These are phyloP conservation scores for Diploptera punctata DNA, from an alignment of 2,888 invertebrate species.

Conservation along the genomic window DNA sequence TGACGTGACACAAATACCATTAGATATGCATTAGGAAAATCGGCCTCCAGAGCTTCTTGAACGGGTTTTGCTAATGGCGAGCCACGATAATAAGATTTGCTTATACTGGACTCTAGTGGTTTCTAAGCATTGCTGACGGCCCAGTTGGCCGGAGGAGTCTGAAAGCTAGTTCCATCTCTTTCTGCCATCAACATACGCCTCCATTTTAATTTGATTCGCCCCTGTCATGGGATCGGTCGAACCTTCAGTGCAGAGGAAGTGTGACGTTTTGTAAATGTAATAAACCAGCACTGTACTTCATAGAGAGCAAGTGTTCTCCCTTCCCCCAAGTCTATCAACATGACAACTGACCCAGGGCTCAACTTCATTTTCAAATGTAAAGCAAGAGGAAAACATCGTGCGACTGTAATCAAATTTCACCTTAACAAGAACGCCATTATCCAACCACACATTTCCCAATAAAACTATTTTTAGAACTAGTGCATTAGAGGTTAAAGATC, in stretches of 20 bases:
- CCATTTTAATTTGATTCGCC: slow-evolving; percentile 40
- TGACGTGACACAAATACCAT: slow-evolving; percentile 32
- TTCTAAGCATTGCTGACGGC: slow-evolving; percentile 33
- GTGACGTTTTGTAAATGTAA: slow-evolving; percentile 29
- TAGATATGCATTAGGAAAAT: slow-evolving; percentile 37
- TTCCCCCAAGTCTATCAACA: not conserved
- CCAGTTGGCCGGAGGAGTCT: not conserved
- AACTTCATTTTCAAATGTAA: no score
- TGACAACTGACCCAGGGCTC: no score
- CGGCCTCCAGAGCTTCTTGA: not conserved
- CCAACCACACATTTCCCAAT: no score
- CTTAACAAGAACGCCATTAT: no score
- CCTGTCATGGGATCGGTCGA: slow-evolving; percentile 34
- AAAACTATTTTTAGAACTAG: no score
- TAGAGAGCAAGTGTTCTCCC: not conserved
- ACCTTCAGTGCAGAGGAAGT: slow-evolving; percentile 8
- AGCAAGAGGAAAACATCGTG: no score
- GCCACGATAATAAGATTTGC: slow-evolving; percentile 31
- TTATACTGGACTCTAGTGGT: slow-evolving; percentile 23
- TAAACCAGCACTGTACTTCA: slow-evolving; percentile 7
- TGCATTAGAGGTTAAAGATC: no score
- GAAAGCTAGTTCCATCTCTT: not conserved
- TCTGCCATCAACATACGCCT: slow-evolving; percentile 5
- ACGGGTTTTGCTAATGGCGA: slow-evolving; percentile 29
- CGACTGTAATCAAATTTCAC: no score